phyloP scores from a whole-genome alignment of 2,113 vertebrate genomes.

The Dicerorhinus sumatrensis region DNA sequence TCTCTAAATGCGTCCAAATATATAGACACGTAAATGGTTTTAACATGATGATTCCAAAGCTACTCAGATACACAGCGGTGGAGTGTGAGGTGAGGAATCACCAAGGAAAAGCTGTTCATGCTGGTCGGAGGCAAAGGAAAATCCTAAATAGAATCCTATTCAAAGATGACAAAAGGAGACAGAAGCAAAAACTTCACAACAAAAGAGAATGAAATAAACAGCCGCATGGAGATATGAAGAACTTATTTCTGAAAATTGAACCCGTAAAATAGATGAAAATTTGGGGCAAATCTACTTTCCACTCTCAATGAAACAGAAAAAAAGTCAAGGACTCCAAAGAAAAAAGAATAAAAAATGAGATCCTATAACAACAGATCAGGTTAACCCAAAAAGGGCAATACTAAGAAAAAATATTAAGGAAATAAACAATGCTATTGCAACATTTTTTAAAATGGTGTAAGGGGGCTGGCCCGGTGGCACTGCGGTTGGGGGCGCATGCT shows the following conservation, averaged over 20 bases:
- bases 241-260: not conserved
- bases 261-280: not conserved
- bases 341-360: slow-evolving; percentile 13
- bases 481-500: too few species aligned
- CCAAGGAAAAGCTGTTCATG: not conserved
- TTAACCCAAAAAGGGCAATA: not conserved
- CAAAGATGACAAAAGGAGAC: not conserved
- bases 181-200: not conserved
- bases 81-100: not conserved
- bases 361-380: not conserved
- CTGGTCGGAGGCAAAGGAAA: not conserved
- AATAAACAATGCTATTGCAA: not conserved
- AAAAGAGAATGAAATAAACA: slow-evolving; percentile 34
- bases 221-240: not conserved
- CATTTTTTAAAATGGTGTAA: not conserved
- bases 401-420: not conserved
- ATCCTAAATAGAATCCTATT: slow-evolving; percentile 20
- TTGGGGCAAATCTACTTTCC: not conserved
- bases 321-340: not conserved
- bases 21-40: not conserved
- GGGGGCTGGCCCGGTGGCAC: too few species aligned
- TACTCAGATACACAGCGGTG: not conserved
- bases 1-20: slow-evolving; percentile 8
- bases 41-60: not conserved
- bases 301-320: not conserved